Base-by-base conservation (phyloP, 2,797 vertebrate species). In the Ptychobarbus kaznakovi region DNA sequence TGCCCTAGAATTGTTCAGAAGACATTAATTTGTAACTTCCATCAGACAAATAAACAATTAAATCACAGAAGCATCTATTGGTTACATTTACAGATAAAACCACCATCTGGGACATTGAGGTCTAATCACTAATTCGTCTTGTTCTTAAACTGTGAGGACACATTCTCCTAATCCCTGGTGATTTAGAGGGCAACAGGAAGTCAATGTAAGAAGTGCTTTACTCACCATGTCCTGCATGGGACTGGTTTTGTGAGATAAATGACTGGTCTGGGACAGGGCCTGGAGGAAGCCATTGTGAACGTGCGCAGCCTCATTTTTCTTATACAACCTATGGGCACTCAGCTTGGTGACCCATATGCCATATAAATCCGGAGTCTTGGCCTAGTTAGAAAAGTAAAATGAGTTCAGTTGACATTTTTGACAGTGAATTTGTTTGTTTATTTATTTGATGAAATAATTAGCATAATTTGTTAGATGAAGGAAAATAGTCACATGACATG, bases 331-430 rank as follows among this genome's bases (percentile, higher is more conserved):
- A 65, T 99, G 97, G n/a, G 94, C 92, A 90, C 96, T 96, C 0
- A 99, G 93, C 91, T 97, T 97, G 73, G 96, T 95, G 20, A 97
- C 95, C 97, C 97, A 98, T 84, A 96, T 96, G 91, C 96, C 94
- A 86, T 98, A 98, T 61, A 97, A 92, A 32, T 98, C 97, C 0
- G 96, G 95, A 86, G 94, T 97, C 91, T 97, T 98, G 88, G 96
- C 96, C 98, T 99, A 88, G 46, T 44, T 35, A 22, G 13, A 58
- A 69, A 51, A 38, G 22, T 38, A 42, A 74, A 68, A 15, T 6
- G 3, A 15, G 28, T 63, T 78, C 2, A 78, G 56, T 11, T 28
- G 4, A 63, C 38, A 44, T 61, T 78, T 63, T 63, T 78, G 75
- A 40, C 11, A 40, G 32, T 13, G 3, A n/a, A 51, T 51, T 32